phyloP scores from a whole-genome alignment of 2,113 vertebrate species.

The Psettodes erumei region DNA sequence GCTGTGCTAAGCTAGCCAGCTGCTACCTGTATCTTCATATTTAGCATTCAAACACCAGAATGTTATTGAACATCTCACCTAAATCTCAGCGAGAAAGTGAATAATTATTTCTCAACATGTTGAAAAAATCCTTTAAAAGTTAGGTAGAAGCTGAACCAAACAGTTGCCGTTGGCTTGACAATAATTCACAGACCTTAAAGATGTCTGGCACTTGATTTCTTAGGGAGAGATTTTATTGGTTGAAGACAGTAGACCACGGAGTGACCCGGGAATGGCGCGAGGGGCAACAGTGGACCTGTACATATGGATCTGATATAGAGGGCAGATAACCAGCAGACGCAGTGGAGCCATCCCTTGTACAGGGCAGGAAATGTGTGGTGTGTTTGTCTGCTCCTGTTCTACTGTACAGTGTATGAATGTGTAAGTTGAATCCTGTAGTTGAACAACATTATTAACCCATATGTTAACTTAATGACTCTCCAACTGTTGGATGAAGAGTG shows the following conservation, averaged over 20 bases:
- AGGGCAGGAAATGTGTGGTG: slow-evolving; percentile 77
- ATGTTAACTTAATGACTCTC: slow-evolving; percentile 41
- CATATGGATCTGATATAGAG: slow-evolving; percentile 78
- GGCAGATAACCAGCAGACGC: slow-evolving; percentile 74
- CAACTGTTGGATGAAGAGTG: slow-evolving; percentile 23
- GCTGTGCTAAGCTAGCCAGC: not conserved
- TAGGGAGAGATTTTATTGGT: not conserved
- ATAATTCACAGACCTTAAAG: slow-evolving; percentile 11
- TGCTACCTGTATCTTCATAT: not conserved
- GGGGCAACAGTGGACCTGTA: slow-evolving; percentile 42
- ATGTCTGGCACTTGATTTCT: slow-evolving; percentile 22
- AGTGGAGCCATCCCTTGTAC: slow-evolving; percentile 81
- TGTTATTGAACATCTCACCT: not conserved
- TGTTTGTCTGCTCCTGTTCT: slow-evolving; percentile 74
- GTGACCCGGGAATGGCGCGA: slow-evolving; percentile 43
- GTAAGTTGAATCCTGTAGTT: slow-evolving; percentile 34
- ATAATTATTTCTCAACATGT: not conserved
- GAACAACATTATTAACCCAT: slow-evolving; percentile 44
- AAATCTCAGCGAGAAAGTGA: not conserved
- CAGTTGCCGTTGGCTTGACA: not conserved
- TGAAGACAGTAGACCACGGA: slow-evolving; percentile 39
- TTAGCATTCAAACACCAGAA: not conserved
- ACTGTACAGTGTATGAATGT: slow-evolving; percentile 52
- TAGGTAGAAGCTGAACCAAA: not conserved
- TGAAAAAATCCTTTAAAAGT: too few relatives aligned